Percentiles rank a stretch among this genome's conserved stretches.
These are phyloP conservation scores for Mola mola DNA, from an alignment of 2,113 vertebrate species.

Conservation along the genomic window DNA sequence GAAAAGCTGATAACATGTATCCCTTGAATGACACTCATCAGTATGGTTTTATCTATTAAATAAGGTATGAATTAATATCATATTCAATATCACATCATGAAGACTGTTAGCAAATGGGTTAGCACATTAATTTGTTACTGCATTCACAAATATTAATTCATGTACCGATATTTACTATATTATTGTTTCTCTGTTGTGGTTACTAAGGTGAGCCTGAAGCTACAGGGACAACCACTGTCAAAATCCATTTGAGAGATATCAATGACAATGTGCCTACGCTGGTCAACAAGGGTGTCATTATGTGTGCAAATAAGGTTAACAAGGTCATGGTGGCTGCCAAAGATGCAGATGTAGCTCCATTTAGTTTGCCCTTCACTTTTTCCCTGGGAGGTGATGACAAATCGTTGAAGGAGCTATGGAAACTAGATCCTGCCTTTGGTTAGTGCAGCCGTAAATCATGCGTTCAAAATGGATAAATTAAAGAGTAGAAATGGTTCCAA, in stretches of 20 bases:
- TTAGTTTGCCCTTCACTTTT: constrained; percentile 79
- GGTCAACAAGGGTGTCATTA: constrained; percentile 18
- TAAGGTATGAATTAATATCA: too few species aligned
- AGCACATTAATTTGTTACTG: too few species aligned
- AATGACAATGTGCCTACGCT: constrained; percentile 80
- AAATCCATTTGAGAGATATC: constrained; percentile 78
- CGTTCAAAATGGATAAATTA: background rate
- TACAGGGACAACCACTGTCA: constrained; percentile 77
- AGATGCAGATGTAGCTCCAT: constrained; percentile 73
- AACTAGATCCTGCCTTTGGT: constrained; percentile 73
- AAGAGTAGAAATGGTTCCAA: background rate
- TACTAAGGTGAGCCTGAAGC: constrained; percentile 76
- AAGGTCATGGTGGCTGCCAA: constrained; percentile 57
- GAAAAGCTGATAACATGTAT: too few species aligned
- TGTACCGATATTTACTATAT: too few species aligned
- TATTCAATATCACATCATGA: too few species aligned
- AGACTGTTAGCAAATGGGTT: too few species aligned
- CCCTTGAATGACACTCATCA: too few species aligned
- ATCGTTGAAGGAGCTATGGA: constrained; percentile 70
- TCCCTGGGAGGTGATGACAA: constrained; percentile 54
- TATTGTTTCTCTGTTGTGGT: background rate
- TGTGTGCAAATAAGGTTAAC: constrained; percentile 71
- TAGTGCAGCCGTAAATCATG: background rate
- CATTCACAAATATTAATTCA: too few species aligned
- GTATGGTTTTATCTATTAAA: too few species aligned